These are phyloP conservation scores for Pygoscelis antarcticus DNA, from an alignment of 2,113 vertebrate species.

Conservation along the genomic window DNA sequence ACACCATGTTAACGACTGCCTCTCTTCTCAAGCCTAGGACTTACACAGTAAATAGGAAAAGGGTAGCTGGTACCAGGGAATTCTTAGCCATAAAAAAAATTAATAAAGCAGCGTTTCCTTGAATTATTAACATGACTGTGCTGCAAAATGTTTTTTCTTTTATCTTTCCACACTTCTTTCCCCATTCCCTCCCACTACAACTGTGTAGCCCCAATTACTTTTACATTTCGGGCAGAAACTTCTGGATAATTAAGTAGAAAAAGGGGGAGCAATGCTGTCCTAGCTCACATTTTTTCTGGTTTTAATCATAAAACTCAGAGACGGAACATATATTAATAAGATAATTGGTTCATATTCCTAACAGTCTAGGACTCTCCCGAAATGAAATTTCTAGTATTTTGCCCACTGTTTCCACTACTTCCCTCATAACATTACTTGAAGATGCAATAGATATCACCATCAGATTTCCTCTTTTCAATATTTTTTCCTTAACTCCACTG, in stretches of 20 bases:
- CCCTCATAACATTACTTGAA: neutral
- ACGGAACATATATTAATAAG: neutral
- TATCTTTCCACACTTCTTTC: neutral
- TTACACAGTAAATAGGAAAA: fast-evolving
- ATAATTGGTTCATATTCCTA: neutral
- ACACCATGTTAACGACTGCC: neutral
- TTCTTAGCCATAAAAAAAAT: neutral
- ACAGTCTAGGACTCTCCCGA: neutral
- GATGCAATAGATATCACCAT: neutral
- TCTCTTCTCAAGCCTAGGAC: neutral
- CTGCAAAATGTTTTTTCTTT: neutral
- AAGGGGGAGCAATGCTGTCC: neutral
- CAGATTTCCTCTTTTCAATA: neutral
- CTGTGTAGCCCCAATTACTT: neutral
- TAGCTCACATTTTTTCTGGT: neutral
- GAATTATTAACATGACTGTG: neutral
- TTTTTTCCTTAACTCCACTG: neutral
- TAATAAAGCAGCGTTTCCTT: neutral
- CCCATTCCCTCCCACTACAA: neutral
- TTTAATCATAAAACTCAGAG: neutral
- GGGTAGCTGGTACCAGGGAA: neutral
- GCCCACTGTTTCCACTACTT: neutral
- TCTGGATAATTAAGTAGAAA: neutral
- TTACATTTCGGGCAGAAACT: neutral
- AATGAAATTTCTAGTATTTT: neutral